Base-by-base conservation (phyloP, 1,140 invertebrate species). In the Eupeodes corollae region DNA sequence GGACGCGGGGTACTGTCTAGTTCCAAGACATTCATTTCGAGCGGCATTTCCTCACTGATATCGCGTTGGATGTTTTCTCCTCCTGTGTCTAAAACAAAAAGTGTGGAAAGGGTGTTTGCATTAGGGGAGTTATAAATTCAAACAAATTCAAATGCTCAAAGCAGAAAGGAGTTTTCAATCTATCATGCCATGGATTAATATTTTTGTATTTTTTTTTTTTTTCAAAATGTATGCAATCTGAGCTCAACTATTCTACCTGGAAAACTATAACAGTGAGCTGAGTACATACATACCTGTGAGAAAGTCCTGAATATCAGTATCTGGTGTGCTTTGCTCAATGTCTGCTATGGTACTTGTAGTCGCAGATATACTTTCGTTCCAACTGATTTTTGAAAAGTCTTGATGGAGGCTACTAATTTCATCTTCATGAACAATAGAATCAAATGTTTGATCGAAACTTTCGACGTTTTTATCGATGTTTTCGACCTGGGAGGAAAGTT, bases 401-500 rank as follows among this genome's bases (percentile, higher is more conserved):
- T 55, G 58, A 59, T 68, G 65, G 33, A 68, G 48, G 41, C 54
- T 59, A 46, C 61, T 66, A 30, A 68, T 55, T 46, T 68, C 65
- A 37, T 68, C 65, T 43, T 66, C 63, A 12, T 56, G 58, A 8
- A 67, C 54, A 12, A 57, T 32, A 43, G 52, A 42, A 44, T 63
- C 61, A 26, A 66, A 65, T 19, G 56, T 49, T 42, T 61, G 57
- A 51, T 68, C 62, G 32, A 67, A 67, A 15, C 43, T 34, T 6
- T 32, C 41, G 1, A 49, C 51, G 31, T 53, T 50, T 34, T 45
- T 52, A 44, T 73, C 62, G 45, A 61, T 35, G 43, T 56, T 50
- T 5, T 43, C 46, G 13, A 50, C 14, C 39, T 64, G 55, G 11
- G 73, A 73, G 48, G 75, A 73, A 67, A 79, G 70, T 54, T 75